Conservation (phyloP, 2,113 vertebrate species). For the Callipepla californica region DNA sequence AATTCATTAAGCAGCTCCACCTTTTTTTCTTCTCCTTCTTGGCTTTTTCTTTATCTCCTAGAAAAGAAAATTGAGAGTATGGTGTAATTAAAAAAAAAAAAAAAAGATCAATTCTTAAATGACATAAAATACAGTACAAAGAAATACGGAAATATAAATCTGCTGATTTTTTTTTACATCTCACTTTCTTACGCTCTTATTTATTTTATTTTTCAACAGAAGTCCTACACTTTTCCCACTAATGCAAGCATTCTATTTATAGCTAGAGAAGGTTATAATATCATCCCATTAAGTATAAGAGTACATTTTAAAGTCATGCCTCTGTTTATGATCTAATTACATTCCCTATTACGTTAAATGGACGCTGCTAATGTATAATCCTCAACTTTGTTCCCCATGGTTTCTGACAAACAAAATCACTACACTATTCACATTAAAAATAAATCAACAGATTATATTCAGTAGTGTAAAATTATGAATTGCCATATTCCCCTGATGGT, state of each 20-base stretch:
- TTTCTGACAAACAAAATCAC: slow-evolving; percentile 26
- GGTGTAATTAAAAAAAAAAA: background rate
- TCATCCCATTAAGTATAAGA: slow-evolving; percentile 8
- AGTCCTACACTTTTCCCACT: background rate
- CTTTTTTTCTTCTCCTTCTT: background rate
- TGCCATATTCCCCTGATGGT: background rate
- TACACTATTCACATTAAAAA: slow-evolving; percentile 36
- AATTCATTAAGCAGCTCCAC: background rate
- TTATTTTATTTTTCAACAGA: background rate
- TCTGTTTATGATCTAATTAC: slow-evolving; percentile 49
- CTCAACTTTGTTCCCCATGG: slow-evolving; percentile 19
- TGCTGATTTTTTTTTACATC: background rate
- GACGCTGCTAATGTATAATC: slow-evolving; percentile 23
- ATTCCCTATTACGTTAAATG: slow-evolving; percentile 13
- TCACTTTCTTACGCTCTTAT: background rate
- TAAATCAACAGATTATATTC: slow-evolving; percentile 28
- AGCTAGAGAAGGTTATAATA: background rate
- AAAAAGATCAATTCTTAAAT: background rate
- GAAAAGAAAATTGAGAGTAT: background rate
- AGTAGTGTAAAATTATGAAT: slow-evolving; percentile 3
- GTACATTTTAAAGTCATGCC: slow-evolving; percentile 9
- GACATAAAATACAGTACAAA: background rate
- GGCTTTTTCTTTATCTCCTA: background rate
- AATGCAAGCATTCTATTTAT: background rate
- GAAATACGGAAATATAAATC: background rate